A percentile compares a stretch with the other conserved stretches of the same genome.
Evolutionary conservation across 2,113 vertebrate species (phyloP).

Genomic region (Mormyrus iriodes): DNA sequence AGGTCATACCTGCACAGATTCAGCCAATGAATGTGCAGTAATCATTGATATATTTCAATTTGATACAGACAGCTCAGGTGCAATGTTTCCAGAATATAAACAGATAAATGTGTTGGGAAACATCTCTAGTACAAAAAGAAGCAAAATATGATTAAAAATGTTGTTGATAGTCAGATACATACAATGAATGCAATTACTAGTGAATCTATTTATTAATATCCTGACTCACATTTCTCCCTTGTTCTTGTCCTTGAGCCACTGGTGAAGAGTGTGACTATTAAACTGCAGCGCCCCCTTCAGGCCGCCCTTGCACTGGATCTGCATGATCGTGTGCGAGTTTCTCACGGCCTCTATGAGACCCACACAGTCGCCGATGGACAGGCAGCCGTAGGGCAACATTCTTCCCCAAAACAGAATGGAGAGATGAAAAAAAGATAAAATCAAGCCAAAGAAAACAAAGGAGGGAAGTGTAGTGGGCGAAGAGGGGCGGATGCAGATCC

Average conservation of each 20-base stretch:
- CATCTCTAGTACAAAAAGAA: not conserved
- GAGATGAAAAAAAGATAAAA: not conserved
- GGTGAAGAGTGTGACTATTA: slow-evolving; percentile 91
- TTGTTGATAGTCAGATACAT: not conserved
- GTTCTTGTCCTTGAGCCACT: slow-evolving; percentile 98
- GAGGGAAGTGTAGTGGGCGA: not conserved
- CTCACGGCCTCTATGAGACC: slow-evolving; percentile 96
- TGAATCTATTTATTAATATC: not conserved
- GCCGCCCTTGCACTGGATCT: slow-evolving; percentile 97
- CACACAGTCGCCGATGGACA: slow-evolving; percentile 93
- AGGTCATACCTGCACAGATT: slow-evolving; percentile 77
- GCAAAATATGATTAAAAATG: not conserved
- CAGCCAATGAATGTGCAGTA: not conserved
- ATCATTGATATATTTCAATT: not conserved
- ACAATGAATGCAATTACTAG: not conserved
- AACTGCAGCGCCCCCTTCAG: slow-evolving; percentile 96
- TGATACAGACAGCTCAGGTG: not conserved
- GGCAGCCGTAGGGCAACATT: slow-evolving; percentile 96
- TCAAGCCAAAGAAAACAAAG: not conserved
- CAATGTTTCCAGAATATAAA: not conserved
- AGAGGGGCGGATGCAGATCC: not conserved
- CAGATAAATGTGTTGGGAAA: not conserved
- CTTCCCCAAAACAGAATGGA: slow-evolving; percentile 49
- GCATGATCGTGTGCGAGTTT: slow-evolving; percentile 97
- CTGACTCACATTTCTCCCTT: slow-evolving; percentile 90